phyloP scores from a whole-genome alignment of 2,888 invertebrate genomes.

The Uloborus plumipes region DNA sequence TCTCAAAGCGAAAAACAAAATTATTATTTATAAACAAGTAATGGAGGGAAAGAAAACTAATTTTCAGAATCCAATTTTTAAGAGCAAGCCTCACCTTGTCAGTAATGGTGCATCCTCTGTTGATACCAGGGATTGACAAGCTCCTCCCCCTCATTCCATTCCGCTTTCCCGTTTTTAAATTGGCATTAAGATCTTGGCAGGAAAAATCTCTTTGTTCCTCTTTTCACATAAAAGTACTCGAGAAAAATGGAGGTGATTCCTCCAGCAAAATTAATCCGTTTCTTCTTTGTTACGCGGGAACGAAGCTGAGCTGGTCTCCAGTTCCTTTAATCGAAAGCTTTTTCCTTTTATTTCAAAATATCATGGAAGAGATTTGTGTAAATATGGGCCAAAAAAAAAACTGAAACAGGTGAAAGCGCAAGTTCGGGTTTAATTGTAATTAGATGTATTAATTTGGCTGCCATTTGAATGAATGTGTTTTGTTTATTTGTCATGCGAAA shows the following conservation, averaged over 20 bases:
- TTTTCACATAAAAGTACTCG: constrained; percentile 1
- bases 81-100: neutral
- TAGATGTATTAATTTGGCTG: constrained; percentile 1
- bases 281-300: constrained; percentile 2
- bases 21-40: neutral
- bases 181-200: constrained; percentile 9
- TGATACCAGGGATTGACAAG: neutral
- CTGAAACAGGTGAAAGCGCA: neutral
- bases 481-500: constrained; percentile 5
- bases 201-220: constrained; percentile 18
- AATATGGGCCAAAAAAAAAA: neutral
- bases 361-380: neutral
- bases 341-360: constrained; percentile 3
- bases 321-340: constrained; percentile 8
- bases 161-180: constrained; percentile 8
- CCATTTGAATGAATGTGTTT: constrained; percentile 11
- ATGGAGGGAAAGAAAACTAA: too few species aligned
- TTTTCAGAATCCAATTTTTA: too few species aligned
- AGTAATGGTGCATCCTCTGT: constrained; percentile 1
- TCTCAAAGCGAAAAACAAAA: constrained; percentile 13
- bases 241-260: constrained; percentile 3
- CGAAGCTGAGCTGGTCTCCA: neutral
- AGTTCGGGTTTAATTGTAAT: constrained; percentile 7
- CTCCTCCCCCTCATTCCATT: neutral
- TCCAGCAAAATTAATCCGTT: constrained; percentile 31